A percentile compares a stretch with the other conserved stretches of the same genome.
phyloP scores from a whole-genome alignment of 2,888 invertebrate species.

The Scaptomyza flava region DNA sequence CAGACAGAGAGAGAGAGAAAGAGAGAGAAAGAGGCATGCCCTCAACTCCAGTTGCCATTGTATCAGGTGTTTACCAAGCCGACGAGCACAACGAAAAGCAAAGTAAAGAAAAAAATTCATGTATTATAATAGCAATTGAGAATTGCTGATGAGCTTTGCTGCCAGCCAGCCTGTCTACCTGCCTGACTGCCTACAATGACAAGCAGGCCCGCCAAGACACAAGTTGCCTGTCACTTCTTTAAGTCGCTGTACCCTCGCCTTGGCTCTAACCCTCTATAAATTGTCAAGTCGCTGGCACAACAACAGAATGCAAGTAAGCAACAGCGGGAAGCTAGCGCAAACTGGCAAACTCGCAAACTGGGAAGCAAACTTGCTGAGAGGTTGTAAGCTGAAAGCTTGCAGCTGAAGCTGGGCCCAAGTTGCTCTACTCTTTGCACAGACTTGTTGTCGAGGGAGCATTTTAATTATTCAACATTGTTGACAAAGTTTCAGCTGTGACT shows the following conservation, averaged over 20 bases:
- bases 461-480: conserved; percentile 83
- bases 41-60: conserved; percentile 47
- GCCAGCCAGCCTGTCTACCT: conserved; percentile 23
- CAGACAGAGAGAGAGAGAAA: background rate
- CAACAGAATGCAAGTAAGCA: conserved; percentile 34
- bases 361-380: conserved; percentile 6
- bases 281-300: conserved; percentile 51
- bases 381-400: conserved; percentile 7
- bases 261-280: conserved; percentile 25
- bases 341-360: too few species aligned
- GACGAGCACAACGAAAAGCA: conserved; percentile 41
- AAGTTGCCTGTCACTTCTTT: background rate
- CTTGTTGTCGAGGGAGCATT: conserved; percentile 79
- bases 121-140: conserved; percentile 80
- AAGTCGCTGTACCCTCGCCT: background rate
- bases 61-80: conserved; percentile 73
- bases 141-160: conserved; percentile 77
- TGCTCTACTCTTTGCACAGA: conserved; percentile 64
- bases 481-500: conserved; percentile 77
- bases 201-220: conserved; percentile 40
- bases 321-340: conserved; percentile 14
- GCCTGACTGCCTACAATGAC: conserved; percentile 20
- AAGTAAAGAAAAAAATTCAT: background rate
- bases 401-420: conserved; percentile 26
- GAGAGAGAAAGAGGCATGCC: conserved; percentile 1